Percentiles rank a stretch among this genome's conserved stretches.
Conservation (phyloP, 2,113 vertebrate genomes). For the Dendrocopos noguchii region DNA sequence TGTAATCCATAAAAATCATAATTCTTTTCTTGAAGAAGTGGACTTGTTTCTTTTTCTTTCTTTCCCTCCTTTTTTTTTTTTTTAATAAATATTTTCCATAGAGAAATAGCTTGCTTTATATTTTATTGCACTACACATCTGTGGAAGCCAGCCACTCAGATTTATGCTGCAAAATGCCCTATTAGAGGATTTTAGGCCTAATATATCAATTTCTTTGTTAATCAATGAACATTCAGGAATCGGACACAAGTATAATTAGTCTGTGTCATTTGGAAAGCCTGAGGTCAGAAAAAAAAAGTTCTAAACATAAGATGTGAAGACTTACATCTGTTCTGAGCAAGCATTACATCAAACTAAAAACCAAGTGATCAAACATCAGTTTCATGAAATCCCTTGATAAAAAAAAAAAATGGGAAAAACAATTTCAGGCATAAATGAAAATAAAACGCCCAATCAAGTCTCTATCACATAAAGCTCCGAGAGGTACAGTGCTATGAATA, state of each 20-base stretch:
- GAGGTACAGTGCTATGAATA: neutral
- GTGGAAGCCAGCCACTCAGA: neutral
- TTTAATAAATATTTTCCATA: neutral
- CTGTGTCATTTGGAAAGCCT: neutral
- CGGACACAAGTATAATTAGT: neutral
- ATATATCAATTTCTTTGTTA: neutral
- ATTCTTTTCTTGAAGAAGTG: neutral
- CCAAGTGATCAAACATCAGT: neutral
- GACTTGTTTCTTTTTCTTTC: neutral
- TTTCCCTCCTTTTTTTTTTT: neutral
- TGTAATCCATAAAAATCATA: neutral
- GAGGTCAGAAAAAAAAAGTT: neutral
- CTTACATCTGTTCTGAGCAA: constrained; percentile 20
- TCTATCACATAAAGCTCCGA: neutral
- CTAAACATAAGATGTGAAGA: neutral
- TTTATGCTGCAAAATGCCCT: neutral
- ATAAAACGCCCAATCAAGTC: neutral
- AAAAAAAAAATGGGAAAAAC: neutral
- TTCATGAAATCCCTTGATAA: neutral
- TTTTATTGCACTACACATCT: neutral
- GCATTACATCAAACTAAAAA: neutral
- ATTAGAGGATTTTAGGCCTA: neutral
- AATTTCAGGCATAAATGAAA: neutral
- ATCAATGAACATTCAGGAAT: neutral
- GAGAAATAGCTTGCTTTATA: neutral